Conservation (phyloP, 1,140 invertebrate species). For the Macrobrachium nipponense region DNA sequence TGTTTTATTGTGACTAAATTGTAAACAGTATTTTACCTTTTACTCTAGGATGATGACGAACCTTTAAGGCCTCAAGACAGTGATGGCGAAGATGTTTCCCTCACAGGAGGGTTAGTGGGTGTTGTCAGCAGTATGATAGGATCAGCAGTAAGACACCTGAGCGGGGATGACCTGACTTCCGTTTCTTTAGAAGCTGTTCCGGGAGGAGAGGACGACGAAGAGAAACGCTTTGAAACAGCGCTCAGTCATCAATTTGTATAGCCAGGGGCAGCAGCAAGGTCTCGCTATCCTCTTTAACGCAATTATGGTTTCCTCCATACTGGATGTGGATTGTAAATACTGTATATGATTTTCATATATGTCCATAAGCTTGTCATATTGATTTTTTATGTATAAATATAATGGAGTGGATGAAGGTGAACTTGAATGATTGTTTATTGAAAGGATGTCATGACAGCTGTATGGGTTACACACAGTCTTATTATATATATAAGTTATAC, state of each 20-base stretch:
- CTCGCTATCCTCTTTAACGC: no score
- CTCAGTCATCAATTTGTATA: conserved; percentile 53
- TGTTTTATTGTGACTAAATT: no score
- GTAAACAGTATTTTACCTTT: not conserved
- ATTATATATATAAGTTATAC: no score
- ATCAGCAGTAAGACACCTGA: conserved; percentile 49
- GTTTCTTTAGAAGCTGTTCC: conserved; percentile 17
- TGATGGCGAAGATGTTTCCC: not conserved
- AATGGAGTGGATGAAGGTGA: no score
- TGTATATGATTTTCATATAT: no score
- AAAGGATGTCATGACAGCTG: no score
- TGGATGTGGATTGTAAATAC: no score
- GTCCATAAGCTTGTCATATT: no score
- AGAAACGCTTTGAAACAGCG: conserved; percentile 38
- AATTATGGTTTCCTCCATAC: no score
- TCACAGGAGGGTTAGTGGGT: conserved; percentile 17
- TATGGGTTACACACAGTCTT: no score
- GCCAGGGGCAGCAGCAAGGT: not conserved
- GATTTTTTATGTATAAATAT: no score
- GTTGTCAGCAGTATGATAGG: conserved; percentile 54
- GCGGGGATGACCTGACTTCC: conserved; percentile 40
- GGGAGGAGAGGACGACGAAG: conserved; percentile 10
- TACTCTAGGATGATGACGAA: conserved; percentile 20
- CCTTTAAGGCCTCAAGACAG: not conserved
- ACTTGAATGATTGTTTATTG: no score